These are phyloP conservation scores for Circaetus cinerascens DNA, from an alignment of 2,113 vertebrate species.

Conservation along the genomic window DNA sequence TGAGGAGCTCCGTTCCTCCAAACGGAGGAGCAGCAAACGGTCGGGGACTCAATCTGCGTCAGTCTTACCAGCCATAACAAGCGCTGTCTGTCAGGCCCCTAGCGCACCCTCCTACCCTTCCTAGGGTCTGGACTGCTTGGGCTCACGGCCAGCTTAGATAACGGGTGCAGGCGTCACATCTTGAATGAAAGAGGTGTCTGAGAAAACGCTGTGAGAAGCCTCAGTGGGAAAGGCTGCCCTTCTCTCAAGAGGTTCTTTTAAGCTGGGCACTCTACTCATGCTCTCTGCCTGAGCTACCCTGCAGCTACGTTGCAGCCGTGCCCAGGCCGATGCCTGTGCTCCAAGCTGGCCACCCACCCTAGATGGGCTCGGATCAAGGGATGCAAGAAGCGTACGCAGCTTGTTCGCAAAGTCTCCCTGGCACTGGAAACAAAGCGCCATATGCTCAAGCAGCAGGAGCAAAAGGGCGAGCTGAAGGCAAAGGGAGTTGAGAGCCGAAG, in stretches of 20 bases:
- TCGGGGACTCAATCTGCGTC: rapidly evolving
- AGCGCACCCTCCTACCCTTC: background rate
- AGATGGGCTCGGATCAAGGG: background rate
- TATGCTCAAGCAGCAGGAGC: background rate
- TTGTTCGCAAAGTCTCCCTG: background rate
- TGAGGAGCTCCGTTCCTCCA: background rate
- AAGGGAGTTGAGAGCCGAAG: background rate
- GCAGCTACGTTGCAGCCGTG: background rate
- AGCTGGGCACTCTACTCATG: background rate
- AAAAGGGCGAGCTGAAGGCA: background rate
- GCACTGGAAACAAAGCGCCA: background rate
- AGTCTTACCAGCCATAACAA: background rate
- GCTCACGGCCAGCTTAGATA: background rate
- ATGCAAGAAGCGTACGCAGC: background rate
- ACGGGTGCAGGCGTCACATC: background rate
- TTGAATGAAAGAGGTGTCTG: background rate
- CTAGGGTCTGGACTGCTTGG: background rate
- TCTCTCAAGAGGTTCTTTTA: background rate
- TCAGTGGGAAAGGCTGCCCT: background rate
- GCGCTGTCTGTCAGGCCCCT: background rate
- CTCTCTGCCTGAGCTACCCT: background rate
- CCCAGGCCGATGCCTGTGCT: background rate
- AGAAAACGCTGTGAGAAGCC: background rate
- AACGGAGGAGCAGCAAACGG: rapidly evolving
- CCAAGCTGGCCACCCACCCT: background rate